Base-by-base conservation (phyloP, 2,888 invertebrate species). In the Helicoverpa assulta region DNA sequence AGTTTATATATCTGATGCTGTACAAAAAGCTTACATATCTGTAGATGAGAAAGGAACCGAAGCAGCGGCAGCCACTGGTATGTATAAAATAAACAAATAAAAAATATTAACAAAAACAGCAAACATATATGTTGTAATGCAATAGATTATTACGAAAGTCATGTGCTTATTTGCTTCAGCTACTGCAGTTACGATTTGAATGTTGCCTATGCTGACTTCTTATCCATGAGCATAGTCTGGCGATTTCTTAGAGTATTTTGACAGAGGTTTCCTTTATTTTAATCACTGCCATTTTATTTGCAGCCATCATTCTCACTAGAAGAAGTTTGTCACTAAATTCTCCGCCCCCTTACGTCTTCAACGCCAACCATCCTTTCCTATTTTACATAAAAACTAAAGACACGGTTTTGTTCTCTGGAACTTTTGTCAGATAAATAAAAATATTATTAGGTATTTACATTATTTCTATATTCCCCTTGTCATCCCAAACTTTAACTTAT, bases 51-150 rank as follows among this genome's bases (percentile, higher is more conserved):
- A 43, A 0, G 94, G 93, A 14, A 86, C 93, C 2, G 88, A 90
- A 84, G 94, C 93, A 18, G 89, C 91, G 3, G 93, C 88, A 16
- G 92, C 88, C 21, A 93, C 88, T 71, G 90, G 93, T 94, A 87
- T 67, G 82, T 78, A 69, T 64, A 19, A 65, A 57, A 40, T 40
- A 14, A 40, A 40, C 14, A 40, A 12, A 40, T 2, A 40, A 40
- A 40, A 14, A 4, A 14, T 14, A 14, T 40, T 40, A 4, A 40
- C 14, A 40, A 4, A 40, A 26, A 40, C 40, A 4, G 40, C 40
- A 12, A 1, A 26, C 26, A 26, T 4, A 21, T 4, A 37, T 1
- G n/a, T n/a, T n/a, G n/a, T n/a, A n/a, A n/a, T n/a, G 12, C 10
- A 37, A 37, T 7, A 10, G 37, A 0, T 10, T 3, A 40, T 40